phyloP scores from a whole-genome alignment of 2,113 vertebrate genomes.

The Cynopterus brachyotis region DNA sequence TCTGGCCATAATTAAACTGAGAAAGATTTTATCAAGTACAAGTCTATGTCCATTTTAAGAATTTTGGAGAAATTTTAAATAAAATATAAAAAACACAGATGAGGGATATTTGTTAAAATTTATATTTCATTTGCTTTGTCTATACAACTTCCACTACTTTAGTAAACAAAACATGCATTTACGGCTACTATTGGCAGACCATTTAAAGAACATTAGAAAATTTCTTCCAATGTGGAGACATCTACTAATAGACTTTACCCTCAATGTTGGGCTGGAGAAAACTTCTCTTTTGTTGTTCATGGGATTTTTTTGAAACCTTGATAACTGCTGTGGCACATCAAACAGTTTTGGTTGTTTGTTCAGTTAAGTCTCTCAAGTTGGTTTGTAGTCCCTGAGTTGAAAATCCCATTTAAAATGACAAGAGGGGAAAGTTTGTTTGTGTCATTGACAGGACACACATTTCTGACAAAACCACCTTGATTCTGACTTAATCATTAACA shows the following conservation, averaged over 20 bases:
- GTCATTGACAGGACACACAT: background rate
- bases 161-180: background rate
- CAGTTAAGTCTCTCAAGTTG: background rate
- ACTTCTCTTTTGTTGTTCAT: background rate
- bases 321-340: background rate
- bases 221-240: background rate
- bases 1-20: slow-evolving; percentile 6
- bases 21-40: background rate
- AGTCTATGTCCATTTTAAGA: background rate
- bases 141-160: background rate
- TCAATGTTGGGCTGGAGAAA: background rate
- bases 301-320: background rate
- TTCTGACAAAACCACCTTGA: background rate
- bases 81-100: background rate
- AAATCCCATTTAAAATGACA: background rate
- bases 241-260: background rate
- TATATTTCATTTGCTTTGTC: slow-evolving; percentile 36
- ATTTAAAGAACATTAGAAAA: slow-evolving; percentile 11
- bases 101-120: background rate
- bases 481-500: background rate
- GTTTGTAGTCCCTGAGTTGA: background rate
- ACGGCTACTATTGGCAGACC: background rate
- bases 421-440: background rate
- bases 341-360: background rate
- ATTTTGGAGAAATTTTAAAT: background rate